These are phyloP conservation scores for Agelastica alni DNA, from an alignment of 2,888 invertebrate species.

Conservation along the genomic window DNA sequence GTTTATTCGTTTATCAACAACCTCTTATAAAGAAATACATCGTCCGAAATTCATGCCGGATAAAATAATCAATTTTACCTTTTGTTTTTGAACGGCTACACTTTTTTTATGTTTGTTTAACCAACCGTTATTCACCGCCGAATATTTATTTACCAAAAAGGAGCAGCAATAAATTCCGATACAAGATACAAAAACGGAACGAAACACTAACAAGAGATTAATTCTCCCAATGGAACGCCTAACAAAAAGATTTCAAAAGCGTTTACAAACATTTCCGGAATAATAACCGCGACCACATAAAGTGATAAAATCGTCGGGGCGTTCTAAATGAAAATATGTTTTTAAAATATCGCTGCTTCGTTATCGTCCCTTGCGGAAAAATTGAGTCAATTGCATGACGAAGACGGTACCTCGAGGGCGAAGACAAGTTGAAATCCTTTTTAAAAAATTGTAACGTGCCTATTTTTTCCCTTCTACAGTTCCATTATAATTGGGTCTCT, in stretches of 20 bases:
- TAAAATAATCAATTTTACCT: no score
- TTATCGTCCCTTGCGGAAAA: background rate
- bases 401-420: background rate
- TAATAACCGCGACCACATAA: slow-evolving; percentile 6
- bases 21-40: no score
- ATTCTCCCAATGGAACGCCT: background rate
- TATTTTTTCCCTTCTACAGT: no score
- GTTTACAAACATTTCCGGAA: slow-evolving; percentile 12
- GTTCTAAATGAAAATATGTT: slow-evolving; percentile 16
- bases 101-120: background rate
- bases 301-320: slow-evolving; percentile 7
- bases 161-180: background rate
- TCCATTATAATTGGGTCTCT: no score
- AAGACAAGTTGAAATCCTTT: no score
- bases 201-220: background rate
- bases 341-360: background rate
- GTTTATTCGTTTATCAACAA: no score
- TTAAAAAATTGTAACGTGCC: no score
- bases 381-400: background rate
- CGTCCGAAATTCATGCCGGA: no score
- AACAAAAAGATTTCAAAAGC: slow-evolving; percentile 16
- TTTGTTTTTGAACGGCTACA: no score
- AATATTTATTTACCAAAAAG: background rate
- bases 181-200: background rate
- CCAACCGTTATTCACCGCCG: slow-evolving; percentile 1